Conservation (phyloP, 2,888 invertebrate genomes). For the Melinaea marsaeus region DNA sequence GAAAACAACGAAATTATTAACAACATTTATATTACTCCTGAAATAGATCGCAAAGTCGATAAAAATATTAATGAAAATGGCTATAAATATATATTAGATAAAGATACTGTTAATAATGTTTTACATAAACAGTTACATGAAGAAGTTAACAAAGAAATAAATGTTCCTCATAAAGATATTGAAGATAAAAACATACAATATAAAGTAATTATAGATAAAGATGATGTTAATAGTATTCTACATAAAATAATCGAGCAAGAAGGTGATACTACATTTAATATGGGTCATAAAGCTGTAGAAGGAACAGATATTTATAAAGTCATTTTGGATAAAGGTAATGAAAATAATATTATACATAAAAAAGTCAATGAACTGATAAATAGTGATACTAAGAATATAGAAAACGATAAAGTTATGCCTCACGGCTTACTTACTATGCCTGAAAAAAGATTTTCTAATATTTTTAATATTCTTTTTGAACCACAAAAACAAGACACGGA, state of each 20-base stretch:
- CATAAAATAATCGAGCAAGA: slow-evolving; percentile 22
- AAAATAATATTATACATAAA: slow-evolving; percentile 10
- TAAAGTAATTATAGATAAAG: slow-evolving; percentile 13
- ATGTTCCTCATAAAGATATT: no score
- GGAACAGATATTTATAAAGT: not conserved
- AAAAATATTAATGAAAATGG: slow-evolving; percentile 12
- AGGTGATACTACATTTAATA: slow-evolving; percentile 15
- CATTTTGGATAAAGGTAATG: slow-evolving; percentile 11
- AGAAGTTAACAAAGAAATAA: slow-evolving; percentile 13
- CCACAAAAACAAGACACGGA: slow-evolving; percentile 30
- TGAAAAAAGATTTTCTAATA: slow-evolving; percentile 30
- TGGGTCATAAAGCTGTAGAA: slow-evolving; percentile 13
- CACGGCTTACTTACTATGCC: slow-evolving; percentile 17
- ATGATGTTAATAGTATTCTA: slow-evolving; percentile 19
- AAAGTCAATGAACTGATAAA: slow-evolving; percentile 6
- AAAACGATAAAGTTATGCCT: slow-evolving; percentile 18
- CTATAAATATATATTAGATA: slow-evolving; percentile 8
- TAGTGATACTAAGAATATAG: slow-evolving; percentile 13
- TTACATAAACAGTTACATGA: slow-evolving; percentile 8
- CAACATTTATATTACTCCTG: slow-evolving; percentile 20
- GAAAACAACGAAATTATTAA: slow-evolving; percentile 21
- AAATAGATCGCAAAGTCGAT: not conserved
- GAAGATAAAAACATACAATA: no score
- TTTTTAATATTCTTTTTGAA: slow-evolving; percentile 39
- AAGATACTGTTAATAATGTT: slow-evolving; percentile 4